Evolutionary conservation across 2,797 vertebrate genomes (phyloP).

Genomic region (Peromyscus eremicus): DNA sequence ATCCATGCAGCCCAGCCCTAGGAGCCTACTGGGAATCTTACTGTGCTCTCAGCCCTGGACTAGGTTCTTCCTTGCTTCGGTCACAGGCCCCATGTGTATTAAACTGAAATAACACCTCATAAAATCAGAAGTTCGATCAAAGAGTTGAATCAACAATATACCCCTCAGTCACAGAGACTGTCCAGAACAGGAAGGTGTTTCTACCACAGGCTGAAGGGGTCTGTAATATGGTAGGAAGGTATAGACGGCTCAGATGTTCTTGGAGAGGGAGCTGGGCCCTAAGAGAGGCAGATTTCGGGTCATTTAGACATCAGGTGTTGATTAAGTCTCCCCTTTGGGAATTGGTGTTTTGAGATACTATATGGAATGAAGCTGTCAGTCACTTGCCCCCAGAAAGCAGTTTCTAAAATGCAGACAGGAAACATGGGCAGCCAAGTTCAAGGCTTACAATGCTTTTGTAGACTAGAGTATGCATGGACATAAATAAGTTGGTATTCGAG

Average conservation of each 20-base stretch:
- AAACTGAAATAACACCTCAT: neutral
- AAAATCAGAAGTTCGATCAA: neutral
- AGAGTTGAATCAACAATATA: neutral
- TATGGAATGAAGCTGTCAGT: neutral
- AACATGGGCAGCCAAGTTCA: neutral
- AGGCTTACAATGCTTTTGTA: neutral
- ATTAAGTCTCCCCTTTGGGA: neutral
- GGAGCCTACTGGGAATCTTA: neutral
- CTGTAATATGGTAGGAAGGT: accelerated
- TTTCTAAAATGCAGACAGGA: neutral
- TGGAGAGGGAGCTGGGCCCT: no score
- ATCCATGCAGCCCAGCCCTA: neutral
- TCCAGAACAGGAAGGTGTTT: neutral
- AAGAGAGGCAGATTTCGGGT: neutral
- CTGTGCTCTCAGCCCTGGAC: neutral
- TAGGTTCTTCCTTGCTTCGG: neutral
- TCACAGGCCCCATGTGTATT: accelerated
- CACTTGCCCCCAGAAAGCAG: neutral
- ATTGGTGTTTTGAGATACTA: neutral
- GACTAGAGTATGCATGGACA: neutral
- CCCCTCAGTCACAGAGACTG: neutral
- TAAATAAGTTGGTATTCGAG: neutral
- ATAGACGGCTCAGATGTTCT: neutral
- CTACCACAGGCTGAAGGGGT: neutral
- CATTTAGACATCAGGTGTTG: no score